Conservation (phyloP, 2,888 invertebrate species). For the Nesidiocoris tenuis region DNA sequence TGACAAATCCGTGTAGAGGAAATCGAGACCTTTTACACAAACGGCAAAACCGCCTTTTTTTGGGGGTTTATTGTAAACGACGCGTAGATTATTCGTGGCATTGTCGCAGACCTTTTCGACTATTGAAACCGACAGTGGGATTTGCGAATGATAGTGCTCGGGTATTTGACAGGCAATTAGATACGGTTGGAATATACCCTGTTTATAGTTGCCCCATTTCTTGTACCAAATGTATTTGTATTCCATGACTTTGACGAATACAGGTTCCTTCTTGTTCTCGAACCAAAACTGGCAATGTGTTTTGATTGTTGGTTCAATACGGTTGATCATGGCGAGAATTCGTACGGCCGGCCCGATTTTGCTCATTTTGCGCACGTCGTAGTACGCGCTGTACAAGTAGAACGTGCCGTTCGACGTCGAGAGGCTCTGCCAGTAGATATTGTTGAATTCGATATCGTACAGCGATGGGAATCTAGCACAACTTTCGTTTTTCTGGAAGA, state of each 20-base stretch:
- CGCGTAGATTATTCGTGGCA: slow-evolving; percentile 79
- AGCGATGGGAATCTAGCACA: slow-evolving; percentile 85
- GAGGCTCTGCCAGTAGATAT: slow-evolving; percentile 89
- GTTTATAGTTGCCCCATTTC: slow-evolving; percentile 92
- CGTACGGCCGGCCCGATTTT: slow-evolving; percentile 79
- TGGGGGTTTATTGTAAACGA: slow-evolving; percentile 74
- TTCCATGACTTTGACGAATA: slow-evolving; percentile 77
- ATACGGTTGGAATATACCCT: slow-evolving; percentile 87
- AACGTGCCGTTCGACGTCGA: slow-evolving; percentile 82
- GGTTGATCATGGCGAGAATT: slow-evolving; percentile 84
- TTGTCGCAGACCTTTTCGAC: slow-evolving; percentile 83
- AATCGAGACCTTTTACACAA: slow-evolving; percentile 91
- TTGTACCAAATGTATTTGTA: slow-evolving; percentile 93
- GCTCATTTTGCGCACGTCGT: slow-evolving; percentile 76
- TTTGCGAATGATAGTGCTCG: slow-evolving; percentile 65
- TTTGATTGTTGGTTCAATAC: slow-evolving; percentile 77
- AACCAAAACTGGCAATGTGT: slow-evolving; percentile 90
- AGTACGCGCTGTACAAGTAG: slow-evolving; percentile 79
- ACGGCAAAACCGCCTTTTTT: slow-evolving; percentile 81
- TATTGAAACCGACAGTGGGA: slow-evolving; percentile 80
- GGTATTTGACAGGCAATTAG: slow-evolving; percentile 86
- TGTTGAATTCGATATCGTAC: slow-evolving; percentile 89
- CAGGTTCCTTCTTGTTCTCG: slow-evolving; percentile 77
- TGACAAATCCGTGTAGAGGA: slow-evolving; percentile 86
- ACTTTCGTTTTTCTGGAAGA: slow-evolving; percentile 64